Base-by-base conservation (phyloP, 2,113 vertebrate species). In the Misgurnus anguillicaudatus region DNA sequence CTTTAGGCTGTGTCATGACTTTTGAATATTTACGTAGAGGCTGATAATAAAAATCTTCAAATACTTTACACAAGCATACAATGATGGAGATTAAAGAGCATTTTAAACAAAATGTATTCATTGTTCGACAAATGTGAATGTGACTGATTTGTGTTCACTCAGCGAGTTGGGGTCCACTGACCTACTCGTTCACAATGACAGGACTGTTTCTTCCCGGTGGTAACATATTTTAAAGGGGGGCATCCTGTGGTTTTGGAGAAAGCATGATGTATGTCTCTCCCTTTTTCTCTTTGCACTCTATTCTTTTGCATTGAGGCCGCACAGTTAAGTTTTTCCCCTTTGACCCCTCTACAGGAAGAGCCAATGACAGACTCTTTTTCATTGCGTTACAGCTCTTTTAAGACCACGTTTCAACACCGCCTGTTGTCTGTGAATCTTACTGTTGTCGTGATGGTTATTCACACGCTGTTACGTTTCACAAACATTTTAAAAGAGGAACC, bases 341-440 rank as follows among this genome's bases (percentile, higher is more conserved):
- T 68, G 65, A 42, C 68, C 17, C 60, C 68, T 17, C 66, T 36
- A 73, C 77, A 85, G 83, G 83, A 85, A 85, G 67, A 53, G 71
- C 66, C 72, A 79, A 42, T 82, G 77, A 72, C 83, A 79, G 80
- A 71, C 77, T 82, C 70, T 81, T 55, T 41, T 80, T 77, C 80
- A 79, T 77, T 45, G 41, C 61, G 41, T 71, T 73, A 77, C 77
- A 77, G 61, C 70, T 74, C 24, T 55, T 39, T 60, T 57, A 31
- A 70, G 65, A 36, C 57, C 63, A 38, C 55, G 75, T 71, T 67
- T 71, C 39, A 62, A 66, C 58, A 60, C 53, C 51, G 66, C 47
- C 6, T 60, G 51, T 57, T n/a, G 39, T 63, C 39, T 62, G 72
- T 19, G 41, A 47, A 42, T 45, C 19, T 63, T 7, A 31, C 21